Evolutionary conservation across 2,113 vertebrate species (phyloP).

Genomic region (Dasyornis broadbenti): DNA sequence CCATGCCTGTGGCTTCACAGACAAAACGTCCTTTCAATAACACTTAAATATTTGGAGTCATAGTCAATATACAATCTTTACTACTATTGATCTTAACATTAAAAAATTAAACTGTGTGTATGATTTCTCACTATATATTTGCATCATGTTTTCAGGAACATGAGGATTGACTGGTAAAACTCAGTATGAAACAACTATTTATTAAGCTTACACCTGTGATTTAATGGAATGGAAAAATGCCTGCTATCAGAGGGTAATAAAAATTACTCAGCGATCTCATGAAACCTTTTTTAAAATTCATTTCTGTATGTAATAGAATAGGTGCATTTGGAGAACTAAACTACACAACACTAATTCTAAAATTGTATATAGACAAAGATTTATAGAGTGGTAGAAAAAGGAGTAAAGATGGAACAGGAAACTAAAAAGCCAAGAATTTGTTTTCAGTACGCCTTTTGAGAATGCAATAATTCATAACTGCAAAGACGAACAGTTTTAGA

Average conservation of each 20-base stretch:
- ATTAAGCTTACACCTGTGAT: background rate
- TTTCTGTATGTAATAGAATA: background rate
- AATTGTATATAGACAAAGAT: background rate
- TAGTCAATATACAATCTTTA: background rate
- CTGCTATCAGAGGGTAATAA: background rate
- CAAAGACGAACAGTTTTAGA: background rate
- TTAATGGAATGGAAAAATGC: background rate
- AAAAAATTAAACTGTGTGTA: background rate
- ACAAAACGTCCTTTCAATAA: background rate
- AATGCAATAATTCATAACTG: background rate
- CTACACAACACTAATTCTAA: background rate
- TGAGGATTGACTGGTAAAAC: background rate
- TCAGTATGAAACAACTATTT: background rate
- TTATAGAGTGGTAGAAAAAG: background rate
- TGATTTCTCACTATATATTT: background rate
- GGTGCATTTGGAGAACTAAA: background rate
- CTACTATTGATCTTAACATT: background rate
- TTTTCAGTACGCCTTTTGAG: background rate
- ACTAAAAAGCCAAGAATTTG: background rate
- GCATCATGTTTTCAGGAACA: background rate
- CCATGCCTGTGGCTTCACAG: background rate
- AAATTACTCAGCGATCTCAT: background rate
- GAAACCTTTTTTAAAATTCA: rapidly evolving
- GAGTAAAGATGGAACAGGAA: background rate
- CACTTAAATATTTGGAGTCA: background rate